A percentile compares a stretch with the other conserved stretches of the same genome.
Evolutionary conservation across 2,797 vertebrate species (phyloP).

Genomic region (Cetoscarus ocellatus): DNA sequence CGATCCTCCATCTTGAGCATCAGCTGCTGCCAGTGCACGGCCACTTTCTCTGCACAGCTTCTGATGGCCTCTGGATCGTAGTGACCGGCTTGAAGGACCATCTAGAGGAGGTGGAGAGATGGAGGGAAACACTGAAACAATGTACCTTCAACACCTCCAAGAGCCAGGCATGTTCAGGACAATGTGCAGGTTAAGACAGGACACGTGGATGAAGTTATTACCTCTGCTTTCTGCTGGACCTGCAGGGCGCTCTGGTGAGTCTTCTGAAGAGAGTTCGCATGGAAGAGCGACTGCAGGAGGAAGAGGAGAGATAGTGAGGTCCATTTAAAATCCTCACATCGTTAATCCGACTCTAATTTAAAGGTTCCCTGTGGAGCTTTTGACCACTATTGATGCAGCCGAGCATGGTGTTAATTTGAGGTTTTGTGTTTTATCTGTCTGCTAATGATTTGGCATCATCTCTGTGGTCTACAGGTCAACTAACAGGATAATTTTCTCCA

Average conservation of each 20-base stretch:
- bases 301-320: constrained; percentile 12
- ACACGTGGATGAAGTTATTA: constrained; percentile 29
- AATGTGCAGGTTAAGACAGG: too few species aligned
- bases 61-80: constrained; percentile 95
- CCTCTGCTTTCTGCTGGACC: constrained; percentile 97
- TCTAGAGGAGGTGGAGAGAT: constrained; percentile 37
- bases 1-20: constrained; percentile 99
- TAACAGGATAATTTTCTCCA: too few species aligned
- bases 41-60: constrained; percentile 95
- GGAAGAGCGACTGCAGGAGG: constrained; percentile 92
- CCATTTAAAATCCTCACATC: constrained; percentile 9
- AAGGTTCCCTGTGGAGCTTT: not conserved
- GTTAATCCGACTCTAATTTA: constrained; percentile 1
- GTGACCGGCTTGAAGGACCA: constrained; percentile 93
- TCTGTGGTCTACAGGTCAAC: too few species aligned
- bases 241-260: constrained; percentile 98
- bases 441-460: not conserved
- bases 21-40: constrained; percentile 97
- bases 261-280: constrained; percentile 98
- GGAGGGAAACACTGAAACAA: too few species aligned
- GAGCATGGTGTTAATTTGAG: not conserved
- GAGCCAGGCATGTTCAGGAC: too few species aligned
- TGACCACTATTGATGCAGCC: not conserved
- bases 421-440: not conserved
- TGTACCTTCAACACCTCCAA: too few species aligned